Conservation (phyloP, 2,888 invertebrate genomes). For the Liposcelis brunnea region DNA sequence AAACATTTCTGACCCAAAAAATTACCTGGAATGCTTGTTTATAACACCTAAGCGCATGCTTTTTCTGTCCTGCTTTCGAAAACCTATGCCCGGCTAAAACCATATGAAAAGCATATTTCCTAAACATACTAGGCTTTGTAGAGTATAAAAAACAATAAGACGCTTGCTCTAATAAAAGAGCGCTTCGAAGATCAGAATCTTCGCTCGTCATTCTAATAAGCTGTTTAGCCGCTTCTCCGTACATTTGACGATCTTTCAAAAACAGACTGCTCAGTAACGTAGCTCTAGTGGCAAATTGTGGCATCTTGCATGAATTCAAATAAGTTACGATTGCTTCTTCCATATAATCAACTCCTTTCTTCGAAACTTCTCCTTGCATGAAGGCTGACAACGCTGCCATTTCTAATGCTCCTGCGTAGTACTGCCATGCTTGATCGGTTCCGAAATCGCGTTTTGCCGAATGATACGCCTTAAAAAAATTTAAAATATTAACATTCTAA, state of each 20-base stretch:
- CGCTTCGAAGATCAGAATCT: constrained; percentile 91
- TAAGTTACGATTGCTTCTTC: constrained; percentile 89
- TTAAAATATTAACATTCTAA: neutral
- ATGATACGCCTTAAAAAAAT: constrained; percentile 52
- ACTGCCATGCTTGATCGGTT: constrained; percentile 92
- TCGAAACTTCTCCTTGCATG: constrained; percentile 62
- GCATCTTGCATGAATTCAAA: constrained; percentile 77
- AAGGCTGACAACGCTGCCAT: constrained; percentile 90
- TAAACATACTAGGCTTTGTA: constrained; percentile 50
- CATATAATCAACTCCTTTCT: constrained; percentile 76
- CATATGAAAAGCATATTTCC: constrained; percentile 93
- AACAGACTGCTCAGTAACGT: constrained; percentile 80
- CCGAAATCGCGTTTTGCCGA: constrained; percentile 94
- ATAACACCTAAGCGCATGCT: constrained; percentile 83
- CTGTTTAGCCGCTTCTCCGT: constrained; percentile 87
- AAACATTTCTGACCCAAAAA: constrained; percentile 3
- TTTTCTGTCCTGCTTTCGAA: constrained; percentile 80
- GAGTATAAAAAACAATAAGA: constrained; percentile 71
- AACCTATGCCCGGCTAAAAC: constrained; percentile 91
- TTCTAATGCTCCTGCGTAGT: constrained; percentile 90
- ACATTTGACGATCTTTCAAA: constrained; percentile 49
- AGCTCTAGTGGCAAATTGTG: constrained; percentile 82
- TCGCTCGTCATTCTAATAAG: constrained; percentile 91
- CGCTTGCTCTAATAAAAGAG: constrained; percentile 85
- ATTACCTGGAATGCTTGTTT: constrained; percentile 73